Evolutionary conservation across 2,113 vertebrate species (phyloP).

Genomic region (Struthidea cinerea): DNA sequence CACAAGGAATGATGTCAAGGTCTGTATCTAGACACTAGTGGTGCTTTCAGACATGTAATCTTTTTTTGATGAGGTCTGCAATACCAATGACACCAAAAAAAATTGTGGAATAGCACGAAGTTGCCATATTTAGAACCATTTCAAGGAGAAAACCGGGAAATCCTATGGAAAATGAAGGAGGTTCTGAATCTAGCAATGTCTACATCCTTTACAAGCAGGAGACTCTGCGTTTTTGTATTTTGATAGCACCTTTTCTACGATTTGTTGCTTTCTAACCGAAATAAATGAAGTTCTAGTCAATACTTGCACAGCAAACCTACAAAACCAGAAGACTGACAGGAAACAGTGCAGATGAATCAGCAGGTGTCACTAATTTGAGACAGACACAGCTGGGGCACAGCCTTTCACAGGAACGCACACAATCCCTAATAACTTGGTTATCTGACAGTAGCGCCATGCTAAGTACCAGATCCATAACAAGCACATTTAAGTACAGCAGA

Average conservation of each 20-base stretch:
- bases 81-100: background rate
- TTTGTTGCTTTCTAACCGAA: background rate
- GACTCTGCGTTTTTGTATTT: background rate
- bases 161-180: rapidly evolving
- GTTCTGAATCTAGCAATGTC: background rate
- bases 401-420: background rate
- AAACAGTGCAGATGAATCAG: background rate
- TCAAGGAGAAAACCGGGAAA: background rate
- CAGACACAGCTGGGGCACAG: background rate
- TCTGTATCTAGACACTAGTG: background rate
- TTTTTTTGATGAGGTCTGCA: background rate
- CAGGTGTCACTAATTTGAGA: background rate
- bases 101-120: rapidly evolving
- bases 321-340: background rate
- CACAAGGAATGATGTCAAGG: background rate
- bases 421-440: background rate
- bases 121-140: background rate
- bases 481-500: background rate
- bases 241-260: background rate
- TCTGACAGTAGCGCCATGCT: rapidly evolving
- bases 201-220: background rate
- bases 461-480: rapidly evolving
- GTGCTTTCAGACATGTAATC: background rate
- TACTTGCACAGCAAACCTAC: background rate
- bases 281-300: background rate